Percentiles rank a stretch among this genome's conserved stretches.
These are phyloP conservation scores for Gulo gulo DNA, from an alignment of 2,113 vertebrate species.

Conservation along the genomic window DNA sequence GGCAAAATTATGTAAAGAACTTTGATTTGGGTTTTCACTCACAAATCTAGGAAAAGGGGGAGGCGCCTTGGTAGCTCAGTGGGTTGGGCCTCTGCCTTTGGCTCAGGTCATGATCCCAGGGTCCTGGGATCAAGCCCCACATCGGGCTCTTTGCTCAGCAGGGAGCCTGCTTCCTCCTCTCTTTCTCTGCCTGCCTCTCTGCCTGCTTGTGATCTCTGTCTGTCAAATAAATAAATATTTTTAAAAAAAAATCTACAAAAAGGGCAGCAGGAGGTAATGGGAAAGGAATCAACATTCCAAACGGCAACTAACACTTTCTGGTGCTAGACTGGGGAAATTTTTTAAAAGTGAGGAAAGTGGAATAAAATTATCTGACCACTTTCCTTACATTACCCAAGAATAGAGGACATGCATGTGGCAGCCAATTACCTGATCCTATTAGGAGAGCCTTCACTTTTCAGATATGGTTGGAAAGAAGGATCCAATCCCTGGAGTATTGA, in stretches of 20 bases:
- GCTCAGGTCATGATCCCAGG: too few species aligned
- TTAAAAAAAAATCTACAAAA: not conserved
- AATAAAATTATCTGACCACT: slow-evolving; percentile 18
- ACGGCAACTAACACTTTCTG: not conserved
- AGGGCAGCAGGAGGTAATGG: not conserved
- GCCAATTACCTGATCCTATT: slow-evolving; percentile 51
- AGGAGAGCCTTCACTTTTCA: slow-evolving; percentile 54
- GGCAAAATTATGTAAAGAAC: slow-evolving; percentile 23
- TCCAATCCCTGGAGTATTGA: slow-evolving; percentile 42
- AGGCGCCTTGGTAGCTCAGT: too few species aligned
- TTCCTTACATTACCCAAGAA: slow-evolving; percentile 16
- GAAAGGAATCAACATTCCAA: slow-evolving; percentile 16
- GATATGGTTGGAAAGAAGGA: slow-evolving; percentile 43
- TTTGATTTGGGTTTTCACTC: slow-evolving; percentile 1
- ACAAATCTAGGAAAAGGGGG: not conserved
- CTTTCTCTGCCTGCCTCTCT: too few species aligned
- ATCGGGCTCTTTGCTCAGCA: too few species aligned
- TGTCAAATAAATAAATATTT: too few species aligned
- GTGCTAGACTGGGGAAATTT: not conserved
- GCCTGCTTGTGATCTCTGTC: too few species aligned
- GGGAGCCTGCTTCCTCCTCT: too few species aligned
- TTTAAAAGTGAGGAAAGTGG: not conserved
- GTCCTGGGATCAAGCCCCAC: too few species aligned
- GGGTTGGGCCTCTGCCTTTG: too few species aligned
- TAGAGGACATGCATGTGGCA: not conserved